Evolutionary conservation across 2,888 invertebrate species (phyloP).

Genomic region (Xanthorhoe designata): DNA sequence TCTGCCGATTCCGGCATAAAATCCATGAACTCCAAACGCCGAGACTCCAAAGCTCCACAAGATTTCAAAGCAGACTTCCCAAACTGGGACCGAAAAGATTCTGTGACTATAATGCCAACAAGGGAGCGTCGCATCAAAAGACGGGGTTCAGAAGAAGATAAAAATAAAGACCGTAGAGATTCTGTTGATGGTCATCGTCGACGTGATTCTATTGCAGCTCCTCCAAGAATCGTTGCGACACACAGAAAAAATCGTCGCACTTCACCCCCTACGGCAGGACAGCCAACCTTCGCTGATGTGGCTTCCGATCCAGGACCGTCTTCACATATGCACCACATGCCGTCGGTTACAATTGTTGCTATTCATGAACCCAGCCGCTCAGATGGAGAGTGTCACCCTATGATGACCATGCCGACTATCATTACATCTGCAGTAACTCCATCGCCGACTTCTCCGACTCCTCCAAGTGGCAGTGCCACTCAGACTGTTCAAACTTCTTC

Average conservation of each 20-base stretch:
- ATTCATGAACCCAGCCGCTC: conserved; percentile 83
- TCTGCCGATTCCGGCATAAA: conserved; percentile 95
- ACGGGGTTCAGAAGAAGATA: conserved; percentile 87
- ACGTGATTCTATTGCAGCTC: conserved; percentile 88
- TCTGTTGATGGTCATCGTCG: conserved; percentile 90
- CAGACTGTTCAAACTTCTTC: conserved; percentile 64
- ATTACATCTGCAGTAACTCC: conserved; percentile 94
- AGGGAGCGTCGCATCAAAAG: conserved; percentile 79
- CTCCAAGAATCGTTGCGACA: conserved; percentile 87
- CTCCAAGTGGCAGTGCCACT: conserved; percentile 59
- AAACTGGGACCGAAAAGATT: conserved; percentile 89
- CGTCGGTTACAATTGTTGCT: conserved; percentile 78
- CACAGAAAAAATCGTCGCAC: conserved; percentile 82
- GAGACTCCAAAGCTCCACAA: conserved; percentile 89
- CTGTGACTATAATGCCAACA: conserved; percentile 82
- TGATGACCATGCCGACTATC: conserved; percentile 89
- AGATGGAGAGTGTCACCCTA: conserved; percentile 87
- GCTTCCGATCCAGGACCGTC: conserved; percentile 89
- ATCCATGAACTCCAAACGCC: conserved; percentile 89
- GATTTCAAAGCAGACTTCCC: conserved; percentile 90
- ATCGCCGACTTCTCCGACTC: conserved; percentile 91
- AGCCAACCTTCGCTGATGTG: conserved; percentile 83
- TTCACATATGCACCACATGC: conserved; percentile 68
- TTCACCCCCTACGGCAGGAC: conserved; percentile 75
- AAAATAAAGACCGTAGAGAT: conserved; percentile 83